Evolutionary conservation across 2,797 vertebrate species (phyloP), one percentile per base, ranked within the genome.

Genomic region (Sphenodon punctatus): DNA sequence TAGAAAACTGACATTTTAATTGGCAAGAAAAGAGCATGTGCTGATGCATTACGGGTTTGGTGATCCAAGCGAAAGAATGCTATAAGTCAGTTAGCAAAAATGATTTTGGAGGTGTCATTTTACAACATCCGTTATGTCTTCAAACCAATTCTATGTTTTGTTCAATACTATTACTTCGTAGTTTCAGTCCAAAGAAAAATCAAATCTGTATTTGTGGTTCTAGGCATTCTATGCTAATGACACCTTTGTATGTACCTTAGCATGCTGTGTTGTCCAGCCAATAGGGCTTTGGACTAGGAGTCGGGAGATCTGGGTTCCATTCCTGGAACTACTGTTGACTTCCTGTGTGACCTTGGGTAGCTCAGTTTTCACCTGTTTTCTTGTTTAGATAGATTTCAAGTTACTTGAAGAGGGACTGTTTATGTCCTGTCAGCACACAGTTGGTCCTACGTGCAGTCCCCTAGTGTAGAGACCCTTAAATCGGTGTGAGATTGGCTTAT

Each of bases 281-380:
- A n/a, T n/a, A n/a, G n/a, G n/a, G n/a, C 67, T 27, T n/a, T 61
- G 6, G 38, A 30, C 66, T 48, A 67, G 14, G 56, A 63, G 38
- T 67, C 43, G 53, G 43, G 53, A 76, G 30, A 23, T 27, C 38
- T 42, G 25, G 9, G 23, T 61, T 75, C 61, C 48, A 11, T 17
- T 66, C 59, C 71, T 32, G 48, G 65, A 27, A 58, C 5, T 38
- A 8, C 51, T 78, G 69, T 60, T 73, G 78, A 53, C 0, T 0
- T 19, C 81, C 27, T 67, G 23, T 78, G 72, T 82, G 82, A 76
- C 67, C 51, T 32, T 55, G 80, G 55, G 55, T 55, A 45, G 78
- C 66, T 82, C 72, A 17, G 78, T 67, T 67, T 38, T 83, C 65
- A 68, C 76, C 58, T 32, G 43, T 72, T 59, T 22, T 78, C n/a